Percentiles rank a stretch among this genome's conserved stretches.
Evolutionary conservation across 37 sponge, comb jelly and placozoan genomes (phyloP).

Genomic region (Petrosia ficiformis): DNA sequence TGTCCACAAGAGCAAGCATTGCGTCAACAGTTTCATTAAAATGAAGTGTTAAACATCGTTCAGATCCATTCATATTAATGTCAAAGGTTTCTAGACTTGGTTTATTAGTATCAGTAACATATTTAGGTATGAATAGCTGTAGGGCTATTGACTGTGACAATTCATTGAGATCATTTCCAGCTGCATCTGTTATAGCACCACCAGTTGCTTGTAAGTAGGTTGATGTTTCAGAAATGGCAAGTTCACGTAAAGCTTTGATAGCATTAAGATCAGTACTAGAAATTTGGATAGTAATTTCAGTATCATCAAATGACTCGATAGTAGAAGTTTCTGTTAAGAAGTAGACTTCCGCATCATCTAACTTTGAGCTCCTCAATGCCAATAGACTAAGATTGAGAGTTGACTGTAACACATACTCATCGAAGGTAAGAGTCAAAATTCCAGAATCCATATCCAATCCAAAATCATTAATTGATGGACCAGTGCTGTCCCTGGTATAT

Average conservation of each 20-base stretch:
- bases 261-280: slow-evolving; percentile 69
- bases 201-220: slow-evolving; percentile 46
- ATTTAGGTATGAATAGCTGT: slow-evolving; percentile 15
- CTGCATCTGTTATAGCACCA: slow-evolving; percentile 58
- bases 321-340: slow-evolving; percentile 25
- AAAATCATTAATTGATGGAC: slow-evolving; percentile 49
- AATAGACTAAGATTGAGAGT: slow-evolving; percentile 47
- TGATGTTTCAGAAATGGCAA: slow-evolving; percentile 63
- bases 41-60: slow-evolving; percentile 30
- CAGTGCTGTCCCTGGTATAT: slow-evolving; percentile 48
- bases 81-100: slow-evolving; percentile 29
- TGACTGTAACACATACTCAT: slow-evolving; percentile 50
- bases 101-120: slow-evolving; percentile 36
- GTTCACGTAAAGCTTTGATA: slow-evolving; percentile 47
- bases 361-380: slow-evolving; percentile 33
- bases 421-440: slow-evolving; percentile 48
- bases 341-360: slow-evolving; percentile 16
- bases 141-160: slow-evolving; percentile 20
- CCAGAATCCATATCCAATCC: slow-evolving; percentile 71
- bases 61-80: slow-evolving; percentile 56
- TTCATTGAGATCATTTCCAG: slow-evolving; percentile 43
- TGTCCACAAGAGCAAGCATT: slow-evolving; percentile 7
- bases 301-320: background rate
- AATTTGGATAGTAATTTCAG: slow-evolving; percentile 14
- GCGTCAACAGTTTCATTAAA: slow-evolving; percentile 71